These are phyloP conservation scores for Diceros bicornis DNA, from an alignment of 2,797 vertebrate species.

Conservation along the genomic window DNA sequence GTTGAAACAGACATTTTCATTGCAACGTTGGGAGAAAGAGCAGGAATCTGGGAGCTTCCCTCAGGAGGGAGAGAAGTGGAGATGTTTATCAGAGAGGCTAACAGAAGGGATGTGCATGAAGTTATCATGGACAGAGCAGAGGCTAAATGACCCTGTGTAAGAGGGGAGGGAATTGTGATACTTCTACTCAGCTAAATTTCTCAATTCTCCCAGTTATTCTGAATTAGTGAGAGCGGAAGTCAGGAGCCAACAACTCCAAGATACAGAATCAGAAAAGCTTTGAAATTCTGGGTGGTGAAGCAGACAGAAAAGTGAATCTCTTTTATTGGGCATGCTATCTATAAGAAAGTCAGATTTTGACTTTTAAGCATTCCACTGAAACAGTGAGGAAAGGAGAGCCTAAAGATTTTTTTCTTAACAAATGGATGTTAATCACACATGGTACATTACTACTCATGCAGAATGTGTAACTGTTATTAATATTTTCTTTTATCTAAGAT, in stretches of 20 bases:
- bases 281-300: neutral
- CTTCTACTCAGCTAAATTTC: neutral
- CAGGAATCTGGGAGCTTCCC: neutral
- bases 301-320: neutral
- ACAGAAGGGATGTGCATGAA: neutral
- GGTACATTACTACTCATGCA: neutral
- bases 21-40: neutral
- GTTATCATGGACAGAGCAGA: neutral
- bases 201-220: neutral
- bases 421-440: neutral
- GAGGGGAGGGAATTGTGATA: neutral
- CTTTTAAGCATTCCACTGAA: neutral
- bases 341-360: conserved; percentile 13
- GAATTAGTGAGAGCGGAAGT: neutral
- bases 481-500: conserved; percentile 12
- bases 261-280: neutral
- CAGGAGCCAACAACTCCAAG: neutral
- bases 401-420: conserved; percentile 32
- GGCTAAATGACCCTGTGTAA: neutral
- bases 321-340: neutral
- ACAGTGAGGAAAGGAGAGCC: neutral
- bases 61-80: neutral
- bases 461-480: neutral
- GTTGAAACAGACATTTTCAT: neutral
- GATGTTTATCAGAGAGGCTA: neutral